Evolutionary conservation across 2,113 vertebrate genomes (phyloP).

Genomic region (Scolopax mira): DNA sequence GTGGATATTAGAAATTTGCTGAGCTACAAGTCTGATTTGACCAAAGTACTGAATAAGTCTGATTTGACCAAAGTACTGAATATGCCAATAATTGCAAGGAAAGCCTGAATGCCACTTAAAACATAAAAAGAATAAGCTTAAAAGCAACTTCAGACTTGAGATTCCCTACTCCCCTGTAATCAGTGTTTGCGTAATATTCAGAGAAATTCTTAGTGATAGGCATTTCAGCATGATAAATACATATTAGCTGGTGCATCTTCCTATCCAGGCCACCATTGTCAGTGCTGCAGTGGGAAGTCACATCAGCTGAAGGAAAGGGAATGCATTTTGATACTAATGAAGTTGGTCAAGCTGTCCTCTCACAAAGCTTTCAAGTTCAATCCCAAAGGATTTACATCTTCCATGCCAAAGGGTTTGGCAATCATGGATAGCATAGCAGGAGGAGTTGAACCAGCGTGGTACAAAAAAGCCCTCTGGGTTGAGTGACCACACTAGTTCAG

Average conservation of each 20-base stretch:
- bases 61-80: neutral
- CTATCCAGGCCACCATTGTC: neutral
- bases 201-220: neutral
- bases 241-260: neutral
- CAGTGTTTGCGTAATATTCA: neutral
- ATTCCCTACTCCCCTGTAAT: neutral
- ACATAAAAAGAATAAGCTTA: neutral
- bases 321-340: slow-evolving; percentile 26
- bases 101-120: neutral
- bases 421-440: neutral
- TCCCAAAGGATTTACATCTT: neutral
- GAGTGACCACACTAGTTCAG: neutral
- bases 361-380: neutral
- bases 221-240: neutral
- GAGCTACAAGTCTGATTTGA: neutral
- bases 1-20: neutral
- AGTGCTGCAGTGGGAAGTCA: neutral
- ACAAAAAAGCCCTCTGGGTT: neutral
- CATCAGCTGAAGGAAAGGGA: neutral
- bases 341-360: slow-evolving; percentile 39
- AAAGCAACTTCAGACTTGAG: neutral
- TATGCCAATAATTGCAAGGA: neutral
- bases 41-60: neutral
- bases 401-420: slow-evolving; percentile 12
- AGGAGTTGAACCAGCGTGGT: neutral